Evolutionary conservation across 2,113 vertebrate genomes (phyloP).

Genomic region (Prunella fulvescens): DNA sequence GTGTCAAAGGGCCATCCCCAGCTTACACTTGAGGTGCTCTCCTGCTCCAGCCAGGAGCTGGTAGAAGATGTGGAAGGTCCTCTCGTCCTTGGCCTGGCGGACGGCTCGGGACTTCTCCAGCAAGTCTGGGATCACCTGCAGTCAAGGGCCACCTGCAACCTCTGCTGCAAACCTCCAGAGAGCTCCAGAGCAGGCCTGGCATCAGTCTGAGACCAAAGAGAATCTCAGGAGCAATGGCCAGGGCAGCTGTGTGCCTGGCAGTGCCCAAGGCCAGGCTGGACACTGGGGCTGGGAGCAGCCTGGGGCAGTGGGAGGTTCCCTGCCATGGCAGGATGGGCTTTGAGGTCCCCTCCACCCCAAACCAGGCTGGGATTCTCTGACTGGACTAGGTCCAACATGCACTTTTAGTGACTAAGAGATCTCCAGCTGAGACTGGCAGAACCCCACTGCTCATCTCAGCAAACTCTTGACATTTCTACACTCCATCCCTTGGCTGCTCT

Average conservation of each 20-base stretch:
- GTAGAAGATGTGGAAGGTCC: slow-evolving; percentile 97
- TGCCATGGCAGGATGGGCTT: not conserved
- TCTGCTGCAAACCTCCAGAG: rapidly evolving
- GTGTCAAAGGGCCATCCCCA: rapidly evolving
- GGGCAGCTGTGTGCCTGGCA: not conserved
- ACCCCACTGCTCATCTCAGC: not conserved
- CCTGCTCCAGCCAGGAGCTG: slow-evolving; percentile 92
- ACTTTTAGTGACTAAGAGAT: not conserved
- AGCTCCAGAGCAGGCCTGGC: not conserved
- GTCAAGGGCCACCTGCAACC: slow-evolving; percentile 71
- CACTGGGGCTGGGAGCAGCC: rapidly evolving
- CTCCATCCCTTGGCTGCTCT: not conserved
- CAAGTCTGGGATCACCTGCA: slow-evolving; percentile 77
- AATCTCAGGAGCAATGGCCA: not conserved
- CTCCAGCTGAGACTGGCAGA: not conserved
- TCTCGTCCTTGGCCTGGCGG: slow-evolving; percentile 96
- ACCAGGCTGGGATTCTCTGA: not conserved
- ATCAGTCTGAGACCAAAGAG: not conserved
- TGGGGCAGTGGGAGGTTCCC: not conserved
- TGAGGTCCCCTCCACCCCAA: not conserved
- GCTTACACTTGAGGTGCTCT: slow-evolving; percentile 93
- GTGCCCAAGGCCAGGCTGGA: not conserved
- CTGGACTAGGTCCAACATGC: rapidly evolving
- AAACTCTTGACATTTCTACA: not conserved
- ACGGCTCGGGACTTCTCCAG: slow-evolving; percentile 97